A percentile compares a stretch with the other conserved stretches of the same genome.
Conservation (phyloP, 2,888 invertebrate species). For the Acheta domesticus region DNA sequence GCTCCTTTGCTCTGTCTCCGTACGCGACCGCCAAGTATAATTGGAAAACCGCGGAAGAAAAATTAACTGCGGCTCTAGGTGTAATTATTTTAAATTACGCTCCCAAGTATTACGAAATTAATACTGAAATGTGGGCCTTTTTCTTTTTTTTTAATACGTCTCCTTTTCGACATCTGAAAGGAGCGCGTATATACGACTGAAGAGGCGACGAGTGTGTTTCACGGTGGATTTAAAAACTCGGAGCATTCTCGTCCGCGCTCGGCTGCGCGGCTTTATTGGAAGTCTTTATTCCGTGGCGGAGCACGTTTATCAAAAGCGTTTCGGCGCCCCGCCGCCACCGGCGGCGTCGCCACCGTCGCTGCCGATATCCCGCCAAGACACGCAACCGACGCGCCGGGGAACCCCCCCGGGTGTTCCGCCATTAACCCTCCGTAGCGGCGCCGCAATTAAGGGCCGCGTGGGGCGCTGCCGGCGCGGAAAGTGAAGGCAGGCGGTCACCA, state of each 20-base stretch:
- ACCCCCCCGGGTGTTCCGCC: no score
- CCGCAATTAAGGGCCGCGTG: no score
- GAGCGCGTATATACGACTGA: neutral
- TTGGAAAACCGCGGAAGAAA: conserved; percentile 18
- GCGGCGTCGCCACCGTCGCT: neutral
- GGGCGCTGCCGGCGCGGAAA: no score
- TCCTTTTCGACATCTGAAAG: neutral
- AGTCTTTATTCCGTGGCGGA: neutral
- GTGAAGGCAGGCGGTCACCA: no score
- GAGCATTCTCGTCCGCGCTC: neutral
- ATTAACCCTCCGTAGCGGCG: no score
- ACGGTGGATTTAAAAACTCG: neutral
- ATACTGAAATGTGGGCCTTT: neutral
- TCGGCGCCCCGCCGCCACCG: neutral
- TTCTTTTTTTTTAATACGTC: neutral
- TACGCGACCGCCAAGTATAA: neutral
- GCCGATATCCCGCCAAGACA: neutral
- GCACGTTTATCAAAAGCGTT: neutral
- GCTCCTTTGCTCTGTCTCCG: neutral
- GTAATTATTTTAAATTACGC: conserved; percentile 18
- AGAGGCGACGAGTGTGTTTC: neutral
- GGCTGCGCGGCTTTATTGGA: neutral
- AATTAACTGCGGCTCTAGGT: conserved; percentile 9
- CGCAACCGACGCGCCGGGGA: no score
- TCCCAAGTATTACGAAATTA: neutral